Evolutionary conservation across 2,888 invertebrate species (phyloP), one percentile per base, ranked within the genome.

Genomic region (Dromius quadrimaculatus): DNA sequence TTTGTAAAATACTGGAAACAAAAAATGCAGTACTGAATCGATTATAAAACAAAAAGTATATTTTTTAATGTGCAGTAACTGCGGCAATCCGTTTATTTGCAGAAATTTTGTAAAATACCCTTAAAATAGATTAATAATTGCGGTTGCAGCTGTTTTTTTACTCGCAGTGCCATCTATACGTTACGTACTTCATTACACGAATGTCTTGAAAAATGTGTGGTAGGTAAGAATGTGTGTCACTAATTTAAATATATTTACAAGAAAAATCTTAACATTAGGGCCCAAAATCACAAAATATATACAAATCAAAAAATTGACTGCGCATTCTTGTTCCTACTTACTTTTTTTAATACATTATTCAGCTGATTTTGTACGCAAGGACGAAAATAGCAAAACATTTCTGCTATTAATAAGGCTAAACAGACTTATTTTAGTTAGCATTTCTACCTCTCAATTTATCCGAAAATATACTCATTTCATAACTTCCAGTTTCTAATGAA

Each of bases 101-200:
- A 50, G 28, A 50, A 5, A 11, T 15, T 28, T 8, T 50, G 17
- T n/a, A n/a, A n/a, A n/a, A n/a, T n/a, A 23, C 23, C 23, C 50
- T 17, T 23, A 23, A 50, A 50, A 23, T 23, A 50, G 13, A 28
- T 6, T 4, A 50, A 28, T 23, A 28, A 8, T 50, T 13, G 28
- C 23, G 22, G 23, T 50, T 5, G 23, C 28, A 50, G 2, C 13
- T 22, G 11, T 50, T 50, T 34, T 50, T 23, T 15, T 28, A 50
- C 45, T 20, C 28, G 50, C 28, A 50, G 50, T 23, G 50, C 50
- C 50, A 50, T 50, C 50, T 50, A 22, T 50, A 28, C 28, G 28
- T 8, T 50, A 50, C n/a, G n/a, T n/a, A n/a, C n/a, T n/a, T n/a
- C n/a, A n/a, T n/a, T n/a, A n/a, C n/a, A n/a, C n/a, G n/a, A n/a